phyloP scores from a whole-genome alignment of 1,140 invertebrate species.

The Paraescarpia echinospica region DNA sequence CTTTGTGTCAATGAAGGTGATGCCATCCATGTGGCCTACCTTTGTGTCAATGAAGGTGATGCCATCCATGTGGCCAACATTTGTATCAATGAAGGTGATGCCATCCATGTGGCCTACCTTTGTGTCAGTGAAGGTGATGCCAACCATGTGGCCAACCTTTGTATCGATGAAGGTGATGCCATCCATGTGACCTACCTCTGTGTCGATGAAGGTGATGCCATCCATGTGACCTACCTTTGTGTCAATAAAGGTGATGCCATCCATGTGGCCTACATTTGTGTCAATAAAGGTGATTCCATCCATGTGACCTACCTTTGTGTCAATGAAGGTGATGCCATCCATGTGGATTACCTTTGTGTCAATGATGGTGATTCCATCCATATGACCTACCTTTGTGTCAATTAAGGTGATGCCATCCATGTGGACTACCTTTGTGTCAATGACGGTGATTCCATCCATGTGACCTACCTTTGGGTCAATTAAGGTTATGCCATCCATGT shows the following conservation, averaged over 20 bases:
- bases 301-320: conserved; percentile 76
- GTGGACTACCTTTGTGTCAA: conserved; percentile 74
- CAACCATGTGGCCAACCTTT: conserved; percentile 79
- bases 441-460: conserved; percentile 80
- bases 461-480: conserved; percentile 80
- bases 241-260: conserved; percentile 83
- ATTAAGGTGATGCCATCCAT: conserved; percentile 83
- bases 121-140: conserved; percentile 80
- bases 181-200: conserved; percentile 78
- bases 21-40: conserved; percentile 80
- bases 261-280: conserved; percentile 76
- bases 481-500: conserved; percentile 82
- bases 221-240: conserved; percentile 78
- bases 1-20: conserved; percentile 79
- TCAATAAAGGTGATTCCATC: conserved; percentile 85
- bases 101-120: conserved; percentile 81
- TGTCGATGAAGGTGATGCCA: conserved; percentile 81
- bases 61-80: conserved; percentile 80
- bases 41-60: conserved; percentile 81
- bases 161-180: conserved; percentile 83
- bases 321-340: conserved; percentile 83
- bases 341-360: conserved; percentile 73
- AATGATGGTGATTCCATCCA: conserved; percentile 82
- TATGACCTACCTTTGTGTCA: conserved; percentile 77
- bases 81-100: conserved; percentile 79